Conservation (phyloP, 2,888 invertebrate species). For the Spilarctia lutea region DNA sequence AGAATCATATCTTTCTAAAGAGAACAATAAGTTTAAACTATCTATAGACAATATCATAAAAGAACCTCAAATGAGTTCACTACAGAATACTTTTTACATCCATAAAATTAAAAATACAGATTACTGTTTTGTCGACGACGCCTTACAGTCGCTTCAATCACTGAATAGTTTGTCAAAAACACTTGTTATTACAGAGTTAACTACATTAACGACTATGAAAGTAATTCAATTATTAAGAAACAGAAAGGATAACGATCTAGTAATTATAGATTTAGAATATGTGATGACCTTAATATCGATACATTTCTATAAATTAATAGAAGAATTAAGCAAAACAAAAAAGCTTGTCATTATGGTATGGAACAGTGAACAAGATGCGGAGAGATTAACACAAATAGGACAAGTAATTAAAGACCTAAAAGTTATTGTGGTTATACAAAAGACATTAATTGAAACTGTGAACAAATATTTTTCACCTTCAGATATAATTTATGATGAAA, state of each 20-base stretch:
- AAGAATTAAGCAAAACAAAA: conserved; percentile 14
- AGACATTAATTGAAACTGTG: neutral
- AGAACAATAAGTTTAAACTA: conserved; percentile 21
- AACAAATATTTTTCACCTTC: conserved; percentile 9
- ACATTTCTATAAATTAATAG: conserved; percentile 4
- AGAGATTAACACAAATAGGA: neutral
- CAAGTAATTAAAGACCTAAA: neutral
- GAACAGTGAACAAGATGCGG: neutral
- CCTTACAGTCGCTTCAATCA: neutral
- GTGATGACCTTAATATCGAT: conserved; percentile 1
- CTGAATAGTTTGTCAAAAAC: neutral
- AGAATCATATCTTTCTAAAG: conserved; percentile 15
- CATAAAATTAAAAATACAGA: conserved; percentile 9
- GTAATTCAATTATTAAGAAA: conserved; percentile 16
- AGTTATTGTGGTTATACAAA: conserved; percentile 14
- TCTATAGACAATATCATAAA: conserved; percentile 22
- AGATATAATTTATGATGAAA: neutral
- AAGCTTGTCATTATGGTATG: conserved; percentile 14
- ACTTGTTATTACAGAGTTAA: conserved; percentile 11
- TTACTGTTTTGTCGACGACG: conserved; percentile 5
- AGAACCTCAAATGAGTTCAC: conserved; percentile 23
- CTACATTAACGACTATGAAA: conserved; percentile 13
- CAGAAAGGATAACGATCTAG: neutral
- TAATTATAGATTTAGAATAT: conserved; percentile 17
- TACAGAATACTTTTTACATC: conserved; percentile 12